Percentiles rank a stretch among this genome's conserved stretches.
These are phyloP conservation scores for Gyrodactylus bullatarudis DNA, from an alignment of 1,140 invertebrate genomes.

Conservation along the genomic window DNA sequence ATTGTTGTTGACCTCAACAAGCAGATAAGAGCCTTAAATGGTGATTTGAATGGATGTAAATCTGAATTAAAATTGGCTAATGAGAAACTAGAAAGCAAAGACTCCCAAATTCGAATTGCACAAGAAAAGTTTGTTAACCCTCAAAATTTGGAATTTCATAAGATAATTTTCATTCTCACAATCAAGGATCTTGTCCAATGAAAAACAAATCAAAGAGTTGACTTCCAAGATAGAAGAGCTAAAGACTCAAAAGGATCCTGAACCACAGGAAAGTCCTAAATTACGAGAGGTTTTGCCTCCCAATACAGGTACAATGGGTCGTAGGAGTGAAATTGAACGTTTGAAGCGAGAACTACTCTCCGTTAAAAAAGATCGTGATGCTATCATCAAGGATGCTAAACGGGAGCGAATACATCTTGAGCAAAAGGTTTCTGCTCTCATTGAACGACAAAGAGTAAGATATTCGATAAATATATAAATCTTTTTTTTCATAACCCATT, in stretches of 20 bases:
- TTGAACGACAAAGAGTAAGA: not conserved
- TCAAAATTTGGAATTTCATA: not conserved
- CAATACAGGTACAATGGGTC: not conserved
- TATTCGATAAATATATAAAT: not conserved
- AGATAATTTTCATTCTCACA: not conserved
- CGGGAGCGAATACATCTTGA: not conserved
- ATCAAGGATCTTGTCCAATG: not conserved
- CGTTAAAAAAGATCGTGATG: not conserved
- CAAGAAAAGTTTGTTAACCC: not conserved
- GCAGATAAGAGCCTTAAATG: not conserved
- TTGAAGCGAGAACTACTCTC: not conserved
- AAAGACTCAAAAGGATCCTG: not conserved
- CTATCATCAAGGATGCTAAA: not conserved
- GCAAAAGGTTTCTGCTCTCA: not conserved
- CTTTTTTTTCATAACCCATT: not conserved
- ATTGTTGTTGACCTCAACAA: not conserved
- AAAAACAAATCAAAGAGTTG: not conserved
- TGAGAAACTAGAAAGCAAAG: not conserved
- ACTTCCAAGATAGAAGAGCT: not conserved
- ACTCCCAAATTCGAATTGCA: not conserved
- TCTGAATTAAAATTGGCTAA: not conserved
- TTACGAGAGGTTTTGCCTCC: not conserved
- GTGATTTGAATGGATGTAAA: not conserved
- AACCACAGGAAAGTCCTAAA: not conserved
- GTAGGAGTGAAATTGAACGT: not conserved